Evolutionary conservation across 2,797 vertebrate genomes (phyloP).

Genomic region (Melanotaenia pygmaea): DNA sequence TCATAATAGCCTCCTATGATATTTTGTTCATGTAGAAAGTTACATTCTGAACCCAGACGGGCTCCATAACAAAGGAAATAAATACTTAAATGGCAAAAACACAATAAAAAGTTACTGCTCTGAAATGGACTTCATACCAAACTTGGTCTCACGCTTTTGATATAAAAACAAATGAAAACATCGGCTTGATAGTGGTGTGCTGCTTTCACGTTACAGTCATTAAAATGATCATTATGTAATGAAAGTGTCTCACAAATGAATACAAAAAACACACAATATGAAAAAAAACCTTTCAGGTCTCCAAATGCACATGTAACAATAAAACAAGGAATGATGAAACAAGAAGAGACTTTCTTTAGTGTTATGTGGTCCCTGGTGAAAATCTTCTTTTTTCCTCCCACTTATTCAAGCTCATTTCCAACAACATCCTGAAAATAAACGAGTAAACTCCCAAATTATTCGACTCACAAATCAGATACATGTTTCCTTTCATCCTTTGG

Average conservation of each 20-base stretch:
- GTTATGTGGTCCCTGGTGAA: conserved; percentile 37
- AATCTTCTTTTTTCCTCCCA: conserved; percentile 33
- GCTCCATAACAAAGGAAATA: conserved; percentile 77
- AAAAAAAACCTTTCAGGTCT: conserved; percentile 40
- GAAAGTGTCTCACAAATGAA: conserved; percentile 52
- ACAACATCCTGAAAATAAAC: conserved; percentile 29
- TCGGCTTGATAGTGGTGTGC: conserved; percentile 34
- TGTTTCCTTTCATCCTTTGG: conserved; percentile 66
- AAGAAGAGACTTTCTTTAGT: conserved; percentile 47
- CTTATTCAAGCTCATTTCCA: conserved; percentile 44
- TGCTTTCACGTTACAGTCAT: conserved; percentile 49
- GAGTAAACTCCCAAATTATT: conserved; percentile 18
- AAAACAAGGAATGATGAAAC: conserved; percentile 49
- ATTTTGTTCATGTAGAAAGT: conserved; percentile 80
- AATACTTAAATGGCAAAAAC: conserved; percentile 83
- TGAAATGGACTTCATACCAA: conserved; percentile 51
- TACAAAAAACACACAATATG: conserved; percentile 49
- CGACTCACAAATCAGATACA: conserved; percentile 3
- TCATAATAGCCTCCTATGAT: conserved; percentile 63
- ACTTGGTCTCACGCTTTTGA: conserved; percentile 37
- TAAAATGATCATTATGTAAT: conserved; percentile 47
- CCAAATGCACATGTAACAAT: conserved; percentile 26
- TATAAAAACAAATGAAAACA: conserved; percentile 73
- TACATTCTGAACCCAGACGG: conserved; percentile 83
- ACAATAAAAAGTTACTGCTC: conserved; percentile 63